Evolutionary conservation across 1,140 invertebrate genomes (phyloP), one percentile per base, ranked within the genome.

Genomic region (Brachionus asplanchnoidis): DNA sequence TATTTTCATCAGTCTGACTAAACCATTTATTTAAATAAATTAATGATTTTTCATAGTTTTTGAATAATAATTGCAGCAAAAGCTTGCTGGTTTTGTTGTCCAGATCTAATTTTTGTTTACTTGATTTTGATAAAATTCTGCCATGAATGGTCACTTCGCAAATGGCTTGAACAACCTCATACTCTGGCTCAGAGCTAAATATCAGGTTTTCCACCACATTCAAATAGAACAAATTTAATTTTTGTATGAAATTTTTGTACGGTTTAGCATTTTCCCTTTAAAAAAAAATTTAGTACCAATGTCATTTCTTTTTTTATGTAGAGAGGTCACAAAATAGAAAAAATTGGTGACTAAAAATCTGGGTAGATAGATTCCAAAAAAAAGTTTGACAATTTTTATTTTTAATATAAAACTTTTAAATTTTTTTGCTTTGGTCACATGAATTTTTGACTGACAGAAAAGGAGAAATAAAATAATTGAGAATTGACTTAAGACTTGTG

Each of bases 1-100:
- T 42, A 44, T 44, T 20, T 6, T n/a, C 0, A n/a, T 75, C 36
- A 23, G 17, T 20, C 23, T 53, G 7, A 50, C 11, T 23, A 36
- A 77, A 77, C 73, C 73, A 77, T 50, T 77, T 11, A 50, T 77
- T 77, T 12, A 77, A 26, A 77, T 9, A 77, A 14, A n/a, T 26
- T 12, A 12, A 28, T 23, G 44, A 44, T 20, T 50, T 50, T 26
- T 23, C 3, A 77, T 77, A 50, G 46, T 77, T 77, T 77, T 36
- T 46, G 26, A 50, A 50, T 46, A 50, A 50, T 50, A 77, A 26
- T 77, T 50, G 73, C 5, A 77, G 11, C 2, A 77, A 12, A 7
- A 77, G 46, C 5, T 44, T 26, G 46, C 17, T 77, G 6, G 20
- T 50, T 50, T 23, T 50, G 12, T 23, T 9, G 11, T 77, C 44